Base-by-base conservation (phyloP, 2,888 invertebrate genomes). In the Rhagophthalmus giganteus region DNA sequence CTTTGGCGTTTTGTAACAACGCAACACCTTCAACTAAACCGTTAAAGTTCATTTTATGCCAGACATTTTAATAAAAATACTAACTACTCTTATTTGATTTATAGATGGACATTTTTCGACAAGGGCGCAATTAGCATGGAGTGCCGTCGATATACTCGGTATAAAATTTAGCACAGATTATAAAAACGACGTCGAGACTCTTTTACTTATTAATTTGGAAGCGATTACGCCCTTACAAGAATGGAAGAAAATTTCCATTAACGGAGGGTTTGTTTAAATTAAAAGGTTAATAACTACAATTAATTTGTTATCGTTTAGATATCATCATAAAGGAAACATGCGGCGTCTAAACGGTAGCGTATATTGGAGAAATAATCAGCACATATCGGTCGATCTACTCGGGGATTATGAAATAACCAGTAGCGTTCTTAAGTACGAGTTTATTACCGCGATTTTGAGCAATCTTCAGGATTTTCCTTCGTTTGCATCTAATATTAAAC, bases 71-170 rank as follows among this genome's bases (percentile, higher is more conserved):
- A n/a, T n/a, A n/a, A n/a, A n/a, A n/a, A n/a, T n/a, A n/a, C n/a
- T n/a, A n/a, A n/a, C n/a, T n/a, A n/a, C n/a, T n/a, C n/a, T n/a
- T n/a, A n/a, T 38, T 27, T 11, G 13, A 3, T 6, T 24, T 38
- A 38, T 38, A 63, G 80, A 73, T 39, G 73, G 74, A 15, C 67
- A 67, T 48, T 62, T 74, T 33, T 62, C 65, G 62, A 81, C 82
- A 71, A 77, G 81, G 59, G 76, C 81, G 0, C 78, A 80, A 11
- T 74, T 87, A 62, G 84, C 87, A 1, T 91, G 90, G 90, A 83
- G 82, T 46, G 79, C 81, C 16, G 81, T 81, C 9, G 82, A 85
- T 27, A 76, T 78, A 2, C 79, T 90, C 2, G 75, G 80, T 15
- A 76, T 86, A 65, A 75, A 75, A 10, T 77, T 86, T n/a, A 79